These are phyloP conservation scores for Patiria miniata DNA, from an alignment of 35 echinoderm and acorn worm species.

Conservation along the genomic window DNA sequence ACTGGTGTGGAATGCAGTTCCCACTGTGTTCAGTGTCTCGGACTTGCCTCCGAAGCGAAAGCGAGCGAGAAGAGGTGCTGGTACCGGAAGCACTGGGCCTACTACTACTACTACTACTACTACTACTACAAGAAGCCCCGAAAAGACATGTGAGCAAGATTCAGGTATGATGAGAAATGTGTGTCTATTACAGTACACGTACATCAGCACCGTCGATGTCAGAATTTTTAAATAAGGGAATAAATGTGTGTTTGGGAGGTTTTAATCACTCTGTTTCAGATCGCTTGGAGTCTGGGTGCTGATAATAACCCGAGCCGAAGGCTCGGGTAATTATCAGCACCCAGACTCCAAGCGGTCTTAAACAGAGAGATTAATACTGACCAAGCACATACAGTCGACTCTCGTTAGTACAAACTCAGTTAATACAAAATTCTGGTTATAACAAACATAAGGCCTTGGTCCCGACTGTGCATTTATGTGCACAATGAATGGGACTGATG, in stretches of 20 bases:
- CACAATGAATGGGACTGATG: too few relatives aligned
- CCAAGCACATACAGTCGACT: neutral
- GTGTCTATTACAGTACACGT: neutral
- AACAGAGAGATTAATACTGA: neutral
- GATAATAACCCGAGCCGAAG: too few relatives aligned
- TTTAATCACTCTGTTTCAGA: too few relatives aligned
- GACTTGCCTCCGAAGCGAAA: neutral
- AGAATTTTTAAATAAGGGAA: neutral
- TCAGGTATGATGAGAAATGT: neutral
- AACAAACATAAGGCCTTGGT: too few relatives aligned
- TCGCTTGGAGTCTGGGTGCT: too few relatives aligned
- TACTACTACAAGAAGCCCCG: neutral
- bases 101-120: neutral
- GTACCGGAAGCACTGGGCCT: neutral
- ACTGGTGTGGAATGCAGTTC: slow-evolving; percentile 38
- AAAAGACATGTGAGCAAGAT: neutral
- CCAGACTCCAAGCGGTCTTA: too few relatives aligned
- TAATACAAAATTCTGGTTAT: too few relatives aligned
- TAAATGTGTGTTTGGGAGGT: too few relatives aligned
- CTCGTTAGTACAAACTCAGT: too few relatives aligned
- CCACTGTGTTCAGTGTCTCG: slow-evolving; percentile 1
- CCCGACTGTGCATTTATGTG: too few relatives aligned
- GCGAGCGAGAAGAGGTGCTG: neutral
- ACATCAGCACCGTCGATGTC: neutral
- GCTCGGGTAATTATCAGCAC: too few relatives aligned